Percentiles rank a stretch among this genome's conserved stretches.
phyloP scores from a whole-genome alignment of 2,888 invertebrate species.

The Agrotis exclamationis region DNA sequence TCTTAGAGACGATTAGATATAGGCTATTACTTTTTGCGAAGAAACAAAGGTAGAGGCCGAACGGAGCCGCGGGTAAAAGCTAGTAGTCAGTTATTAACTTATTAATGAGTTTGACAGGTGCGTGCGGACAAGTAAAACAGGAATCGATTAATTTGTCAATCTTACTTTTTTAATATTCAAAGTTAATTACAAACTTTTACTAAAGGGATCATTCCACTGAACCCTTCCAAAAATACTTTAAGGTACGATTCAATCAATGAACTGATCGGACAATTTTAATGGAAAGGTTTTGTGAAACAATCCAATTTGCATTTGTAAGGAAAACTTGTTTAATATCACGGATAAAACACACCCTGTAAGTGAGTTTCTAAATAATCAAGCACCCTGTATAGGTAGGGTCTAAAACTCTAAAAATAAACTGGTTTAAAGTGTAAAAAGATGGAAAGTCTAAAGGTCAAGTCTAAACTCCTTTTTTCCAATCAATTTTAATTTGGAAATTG shows the following conservation, averaged over 20 bases:
- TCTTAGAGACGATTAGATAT: no score
- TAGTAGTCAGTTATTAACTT: no score
- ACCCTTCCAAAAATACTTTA: not conserved
- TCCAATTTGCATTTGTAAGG: constrained; percentile 28
- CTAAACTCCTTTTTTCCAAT: no score
- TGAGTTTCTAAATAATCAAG: constrained; percentile 16
- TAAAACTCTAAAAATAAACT: constrained; percentile 11
- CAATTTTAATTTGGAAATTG: no score
- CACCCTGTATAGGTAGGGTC: not conserved
- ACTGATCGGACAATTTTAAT: constrained; percentile 2
- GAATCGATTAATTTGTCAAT: constrained; percentile 5
- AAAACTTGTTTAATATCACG: constrained; percentile 37
- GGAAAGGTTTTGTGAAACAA: constrained; percentile 20
- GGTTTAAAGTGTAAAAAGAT: not conserved
- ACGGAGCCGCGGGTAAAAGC: no score
- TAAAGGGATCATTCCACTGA: not conserved
- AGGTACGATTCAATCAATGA: constrained; percentile 13
- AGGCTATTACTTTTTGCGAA: no score
- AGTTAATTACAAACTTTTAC: not conserved
- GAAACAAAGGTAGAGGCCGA: no score
- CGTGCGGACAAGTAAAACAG: no score
- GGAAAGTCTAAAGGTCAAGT: no score
- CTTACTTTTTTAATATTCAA: not conserved
- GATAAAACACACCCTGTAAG: constrained; percentile 2
- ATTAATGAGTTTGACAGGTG: constrained; percentile 46